Base-by-base conservation (phyloP, 2,113 vertebrate species). In the Noctilio leporinus region DNA sequence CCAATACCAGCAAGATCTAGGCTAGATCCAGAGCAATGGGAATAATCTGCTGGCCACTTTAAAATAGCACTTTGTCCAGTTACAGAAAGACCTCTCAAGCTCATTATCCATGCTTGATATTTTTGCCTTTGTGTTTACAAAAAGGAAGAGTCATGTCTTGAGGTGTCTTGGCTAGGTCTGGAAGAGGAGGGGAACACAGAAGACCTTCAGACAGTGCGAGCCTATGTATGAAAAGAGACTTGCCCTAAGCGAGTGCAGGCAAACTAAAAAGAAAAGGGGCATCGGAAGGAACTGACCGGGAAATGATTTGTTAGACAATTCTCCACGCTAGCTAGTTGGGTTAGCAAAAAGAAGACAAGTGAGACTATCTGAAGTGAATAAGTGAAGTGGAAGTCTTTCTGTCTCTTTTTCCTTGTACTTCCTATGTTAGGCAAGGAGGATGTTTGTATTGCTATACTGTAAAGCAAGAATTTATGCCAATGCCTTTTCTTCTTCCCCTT, bases 131-230 rank as follows among this genome's bases (percentile, higher is more conserved):
- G 43, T 43, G 26, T n/a, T 3, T 87, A 20, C 24, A 93, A 38
- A 96, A 94, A 93, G 35, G 91, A 91, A 84, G 81, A 81, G 26
- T 38, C 62, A 40, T 90, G 80, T 92, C 95, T 95, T 77, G 96
- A 97, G 96, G 95, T 97, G 76, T 94, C 91, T 92, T 92, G 92
- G 93, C 87, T 69, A 78, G 64, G 87, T 22, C 4, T 95, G 51
- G 89, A 96, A 93, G 90, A 91, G 67, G 62, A 55, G 14, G 30
- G 55, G 0, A 86, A 43, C 10, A 28, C 53, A 93, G 77, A 93
- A 69, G 89, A 70, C 24, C 51, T 67, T 59, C 38, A 81, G 67
- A 96, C 57, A 97, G 80, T 47, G 51, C 33, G 67, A 89, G 70
- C 28, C 85, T 93, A 45, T 92, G 87, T 90, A 19, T 45, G 28